phyloP scores from a whole-genome alignment of 2,888 invertebrate genomes.

The Apamea monoglypha region DNA sequence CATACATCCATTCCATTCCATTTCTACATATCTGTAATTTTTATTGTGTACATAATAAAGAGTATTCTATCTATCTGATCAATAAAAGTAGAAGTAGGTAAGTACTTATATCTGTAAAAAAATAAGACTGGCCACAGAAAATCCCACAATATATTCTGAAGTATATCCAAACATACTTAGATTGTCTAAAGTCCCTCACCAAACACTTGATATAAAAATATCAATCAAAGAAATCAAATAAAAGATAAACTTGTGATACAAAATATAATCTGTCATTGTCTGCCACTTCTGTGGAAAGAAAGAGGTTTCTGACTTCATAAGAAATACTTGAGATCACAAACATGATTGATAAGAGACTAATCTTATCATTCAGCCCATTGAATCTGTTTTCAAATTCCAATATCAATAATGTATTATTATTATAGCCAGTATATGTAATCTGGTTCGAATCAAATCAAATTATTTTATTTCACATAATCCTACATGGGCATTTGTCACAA shows the following conservation, averaged over 20 bases:
- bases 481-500: background rate
- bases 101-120: background rate
- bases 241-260: slow-evolving; percentile 11
- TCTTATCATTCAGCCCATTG: slow-evolving; percentile 44
- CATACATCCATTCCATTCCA: too few species aligned
- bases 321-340: slow-evolving; percentile 47
- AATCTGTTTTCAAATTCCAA: slow-evolving; percentile 14
- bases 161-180: background rate
- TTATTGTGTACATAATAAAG: too few species aligned
- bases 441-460: background rate
- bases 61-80: background rate
- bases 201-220: background rate
- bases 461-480: background rate
- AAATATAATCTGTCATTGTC: slow-evolving; percentile 56
- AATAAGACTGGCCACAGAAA: background rate
- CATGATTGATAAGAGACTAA: slow-evolving; percentile 43
- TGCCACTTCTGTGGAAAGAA: slow-evolving; percentile 35
- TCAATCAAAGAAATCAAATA: slow-evolving; percentile 12
- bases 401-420: slow-evolving; percentile 18
- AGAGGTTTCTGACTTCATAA: slow-evolving; percentile 30
- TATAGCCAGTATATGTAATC: background rate
- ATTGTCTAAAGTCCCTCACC: background rate
- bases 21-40: too few species aligned
- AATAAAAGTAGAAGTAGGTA: background rate
- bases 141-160: background rate